Conservation (phyloP, 2,113 vertebrate genomes). For the Cebus imitator region DNA sequence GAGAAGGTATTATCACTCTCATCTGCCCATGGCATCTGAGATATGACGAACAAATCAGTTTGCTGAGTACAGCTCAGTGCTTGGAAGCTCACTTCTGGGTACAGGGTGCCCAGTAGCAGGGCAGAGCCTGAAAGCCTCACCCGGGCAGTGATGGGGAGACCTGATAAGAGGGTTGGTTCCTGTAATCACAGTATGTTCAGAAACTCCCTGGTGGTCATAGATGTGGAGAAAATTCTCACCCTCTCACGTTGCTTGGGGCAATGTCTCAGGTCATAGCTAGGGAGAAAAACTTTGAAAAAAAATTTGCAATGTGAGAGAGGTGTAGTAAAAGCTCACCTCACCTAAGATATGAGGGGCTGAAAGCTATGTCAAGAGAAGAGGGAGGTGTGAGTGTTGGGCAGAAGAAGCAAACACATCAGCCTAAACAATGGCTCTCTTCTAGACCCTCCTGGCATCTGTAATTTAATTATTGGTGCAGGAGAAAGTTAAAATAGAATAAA, state of each 20-base stretch:
- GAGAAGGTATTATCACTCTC: slow-evolving; percentile 69
- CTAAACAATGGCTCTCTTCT: background rate
- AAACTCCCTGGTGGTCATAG: slow-evolving; percentile 78
- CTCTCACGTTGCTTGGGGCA: slow-evolving; percentile 50
- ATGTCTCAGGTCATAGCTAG: slow-evolving; percentile 74
- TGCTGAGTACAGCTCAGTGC: slow-evolving; percentile 57
- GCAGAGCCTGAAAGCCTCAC: background rate
- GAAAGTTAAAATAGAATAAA: background rate
- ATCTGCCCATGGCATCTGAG: slow-evolving; percentile 78
- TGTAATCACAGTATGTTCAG: slow-evolving; percentile 78
- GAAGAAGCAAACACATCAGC: background rate
- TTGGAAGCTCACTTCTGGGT: slow-evolving; percentile 47
- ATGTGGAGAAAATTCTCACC: slow-evolving; percentile 78
- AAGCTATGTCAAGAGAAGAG: slow-evolving; percentile 14
- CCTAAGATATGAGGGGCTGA: background rate
- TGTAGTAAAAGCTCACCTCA: accelerated
- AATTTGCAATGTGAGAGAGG: background rate
- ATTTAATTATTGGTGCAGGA: background rate
- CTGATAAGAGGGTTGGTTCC: slow-evolving; percentile 76
- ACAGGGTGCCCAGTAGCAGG: background rate
- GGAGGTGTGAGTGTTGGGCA: background rate
- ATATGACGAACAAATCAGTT: slow-evolving; percentile 62
- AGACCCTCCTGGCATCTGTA: background rate
- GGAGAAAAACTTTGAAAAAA: slow-evolving; percentile 67
- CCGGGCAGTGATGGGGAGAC: slow-evolving; percentile 9